These are phyloP conservation scores for Cotesia typhae DNA, from an alignment of 1,140 invertebrate species.

Conservation along the genomic window DNA sequence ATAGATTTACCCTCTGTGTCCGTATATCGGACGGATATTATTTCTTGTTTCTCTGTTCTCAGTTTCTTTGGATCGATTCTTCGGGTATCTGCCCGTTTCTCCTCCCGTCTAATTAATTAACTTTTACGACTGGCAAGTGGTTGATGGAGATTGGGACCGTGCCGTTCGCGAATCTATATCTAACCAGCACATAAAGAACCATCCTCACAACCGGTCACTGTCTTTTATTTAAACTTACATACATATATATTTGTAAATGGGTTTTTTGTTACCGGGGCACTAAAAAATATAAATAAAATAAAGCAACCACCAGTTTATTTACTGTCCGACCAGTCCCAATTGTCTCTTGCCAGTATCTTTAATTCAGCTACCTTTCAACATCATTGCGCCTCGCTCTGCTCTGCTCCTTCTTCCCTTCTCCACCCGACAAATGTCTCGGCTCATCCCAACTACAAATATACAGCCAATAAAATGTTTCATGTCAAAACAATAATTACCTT, in stretches of 20 bases:
- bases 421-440: too few species aligned
- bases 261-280: background rate
- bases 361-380: background rate
- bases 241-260: constrained; percentile 9
- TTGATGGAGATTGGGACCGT: constrained; percentile 43
- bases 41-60: constrained; percentile 10
- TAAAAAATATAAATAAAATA: too few species aligned
- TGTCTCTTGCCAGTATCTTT: constrained; percentile 4
- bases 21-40: background rate
- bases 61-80: background rate
- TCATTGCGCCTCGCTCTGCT: too few species aligned
- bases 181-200: constrained; percentile 37
- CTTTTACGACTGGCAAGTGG: constrained; percentile 45
- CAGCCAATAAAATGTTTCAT: background rate
- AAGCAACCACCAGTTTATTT: constrained; percentile 30
- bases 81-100: constrained; percentile 20
- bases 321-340: constrained; percentile 20
- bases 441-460: too few species aligned
- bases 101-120: constrained; percentile 45
- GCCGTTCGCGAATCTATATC: constrained; percentile 40
- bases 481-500: background rate
- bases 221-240: constrained; percentile 18
- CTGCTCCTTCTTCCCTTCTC: too few species aligned
- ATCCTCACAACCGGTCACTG: constrained; percentile 32
- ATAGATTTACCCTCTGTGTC: background rate